These are phyloP conservation scores for Macrotus californicus DNA, from an alignment of 2,113 vertebrate species.

Conservation along the genomic window DNA sequence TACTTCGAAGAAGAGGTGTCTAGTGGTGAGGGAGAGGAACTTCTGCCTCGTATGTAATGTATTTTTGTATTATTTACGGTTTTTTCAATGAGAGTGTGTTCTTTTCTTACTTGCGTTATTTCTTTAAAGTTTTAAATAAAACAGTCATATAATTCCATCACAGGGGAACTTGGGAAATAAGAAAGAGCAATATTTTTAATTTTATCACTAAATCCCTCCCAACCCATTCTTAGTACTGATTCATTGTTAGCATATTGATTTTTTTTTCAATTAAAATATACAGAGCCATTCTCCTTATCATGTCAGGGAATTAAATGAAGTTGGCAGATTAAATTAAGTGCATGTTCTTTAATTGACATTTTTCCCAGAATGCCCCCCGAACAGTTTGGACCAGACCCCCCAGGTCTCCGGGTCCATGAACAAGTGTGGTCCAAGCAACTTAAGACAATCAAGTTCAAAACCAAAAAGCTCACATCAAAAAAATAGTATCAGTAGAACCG, in stretches of 20 bases:
- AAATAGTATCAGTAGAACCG: background rate
- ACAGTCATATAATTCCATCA: background rate
- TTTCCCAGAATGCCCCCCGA: background rate
- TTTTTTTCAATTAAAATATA: background rate
- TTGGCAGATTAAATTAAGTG: background rate
- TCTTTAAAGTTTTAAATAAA: background rate
- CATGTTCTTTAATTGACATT: background rate
- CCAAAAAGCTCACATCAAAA: background rate
- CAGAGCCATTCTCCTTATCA: background rate
- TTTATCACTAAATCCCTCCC: background rate
- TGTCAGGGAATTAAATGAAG: background rate
- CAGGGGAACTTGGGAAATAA: background rate
- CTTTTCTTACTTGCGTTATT: background rate
- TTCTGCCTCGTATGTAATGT: background rate
- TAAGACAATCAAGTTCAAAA: background rate
- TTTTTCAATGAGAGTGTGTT: background rate
- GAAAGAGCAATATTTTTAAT: background rate
- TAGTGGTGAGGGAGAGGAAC: background rate
- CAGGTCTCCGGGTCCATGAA: background rate
- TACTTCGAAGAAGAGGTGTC: background rate
- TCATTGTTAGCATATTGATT: background rate
- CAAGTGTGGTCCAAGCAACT: rapidly evolving
- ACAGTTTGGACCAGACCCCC: background rate
- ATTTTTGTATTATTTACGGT: background rate
- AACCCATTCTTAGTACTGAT: background rate